Conservation (phyloP, 1,140 invertebrate genomes). For the Proales similis region DNA sequence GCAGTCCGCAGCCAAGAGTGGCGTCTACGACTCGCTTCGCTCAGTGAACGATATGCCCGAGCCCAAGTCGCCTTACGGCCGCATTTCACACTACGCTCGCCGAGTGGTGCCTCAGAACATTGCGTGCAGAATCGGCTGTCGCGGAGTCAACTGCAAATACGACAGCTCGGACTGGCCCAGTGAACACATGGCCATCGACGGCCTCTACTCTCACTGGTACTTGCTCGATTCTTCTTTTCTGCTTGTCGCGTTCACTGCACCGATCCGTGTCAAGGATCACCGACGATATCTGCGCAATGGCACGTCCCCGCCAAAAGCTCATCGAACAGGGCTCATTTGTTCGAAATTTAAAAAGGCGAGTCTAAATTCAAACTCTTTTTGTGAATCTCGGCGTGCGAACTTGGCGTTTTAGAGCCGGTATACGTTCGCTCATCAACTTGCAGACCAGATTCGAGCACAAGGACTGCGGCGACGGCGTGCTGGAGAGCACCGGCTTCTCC, state of each 20-base stretch:
- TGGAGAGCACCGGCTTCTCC: constrained; percentile 66
- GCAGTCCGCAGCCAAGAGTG: too few relatives aligned
- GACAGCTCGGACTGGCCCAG: constrained; percentile 64
- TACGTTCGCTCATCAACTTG: constrained; percentile 73
- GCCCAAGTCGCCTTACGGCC: constrained; percentile 17
- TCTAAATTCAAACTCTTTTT: neutral
- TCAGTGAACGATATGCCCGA: neutral
- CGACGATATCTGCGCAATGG: constrained; percentile 76
- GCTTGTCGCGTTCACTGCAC: neutral
- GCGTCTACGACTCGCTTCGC: too few relatives aligned
- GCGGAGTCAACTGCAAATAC: constrained; percentile 71
- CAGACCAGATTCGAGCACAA: constrained; percentile 75
- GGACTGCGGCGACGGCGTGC: constrained; percentile 62
- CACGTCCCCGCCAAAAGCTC: constrained; percentile 57
- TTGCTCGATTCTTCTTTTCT: constrained; percentile 35
- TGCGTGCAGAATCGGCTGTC: constrained; percentile 55
- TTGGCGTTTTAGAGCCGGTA: constrained; percentile 60
- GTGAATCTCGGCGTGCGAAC: neutral
- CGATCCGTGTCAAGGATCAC: constrained; percentile 65
- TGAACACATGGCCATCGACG: constrained; percentile 65
- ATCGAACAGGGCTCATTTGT: constrained; percentile 13
- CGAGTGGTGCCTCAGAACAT: constrained; percentile 21
- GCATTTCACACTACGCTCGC: constrained; percentile 14
- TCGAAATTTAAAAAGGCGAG: constrained; percentile 18
- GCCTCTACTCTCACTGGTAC: constrained; percentile 75